Base-by-base conservation (phyloP, 2,888 invertebrate species). In the Lasioglossum pauxillum region DNA sequence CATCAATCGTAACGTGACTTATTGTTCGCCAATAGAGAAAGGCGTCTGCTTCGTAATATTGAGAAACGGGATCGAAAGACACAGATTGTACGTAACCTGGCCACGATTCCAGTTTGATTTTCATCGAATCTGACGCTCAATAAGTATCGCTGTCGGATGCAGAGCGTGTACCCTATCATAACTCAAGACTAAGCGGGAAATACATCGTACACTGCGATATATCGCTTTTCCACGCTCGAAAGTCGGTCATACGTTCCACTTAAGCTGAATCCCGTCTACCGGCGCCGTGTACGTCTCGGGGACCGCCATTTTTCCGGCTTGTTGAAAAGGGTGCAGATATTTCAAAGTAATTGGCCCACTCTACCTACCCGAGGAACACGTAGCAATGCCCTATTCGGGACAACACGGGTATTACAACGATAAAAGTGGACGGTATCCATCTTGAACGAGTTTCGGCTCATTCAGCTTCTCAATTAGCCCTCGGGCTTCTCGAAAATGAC, bases 221-320 rank as follows among this genome's bases (percentile, higher is more conserved):
- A 83, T 83, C 80, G 76, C 72, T 76, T 83, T 80, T 76, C 73
- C 78, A 31, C 67, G 67, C 60, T 38, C 49, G 83, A 80, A 83
- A 80, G 72, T 80, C 80, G 83, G 76, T 75, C 83, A 64, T 71
- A 76, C 67, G 75, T 80, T 80, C 75, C 71, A 60, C 75, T 69
- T 75, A 80, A 83, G 53, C 75, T 41, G 53, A 83, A 80, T 75
- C 79, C 46, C 82, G 74, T 57, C 64, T 41, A 41, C 71, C 14
- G 57, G n/a, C 57, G 41, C 72, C 38, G 38, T 31, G 49, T 44
- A 75, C 67, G 23, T 41, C 38, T 53, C 14, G 5, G 27, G 27
- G 49, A 85, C 38, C 69, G 38, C 35, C 60, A 78, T 72, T 75
- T 75, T 80, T 67, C 80, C 35, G 75, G 49, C 60, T 60, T 16